phyloP scores from a whole-genome alignment of 30 jellyfish, hydroid and myxozoan species.

The Chironex yamaguchii region DNA sequence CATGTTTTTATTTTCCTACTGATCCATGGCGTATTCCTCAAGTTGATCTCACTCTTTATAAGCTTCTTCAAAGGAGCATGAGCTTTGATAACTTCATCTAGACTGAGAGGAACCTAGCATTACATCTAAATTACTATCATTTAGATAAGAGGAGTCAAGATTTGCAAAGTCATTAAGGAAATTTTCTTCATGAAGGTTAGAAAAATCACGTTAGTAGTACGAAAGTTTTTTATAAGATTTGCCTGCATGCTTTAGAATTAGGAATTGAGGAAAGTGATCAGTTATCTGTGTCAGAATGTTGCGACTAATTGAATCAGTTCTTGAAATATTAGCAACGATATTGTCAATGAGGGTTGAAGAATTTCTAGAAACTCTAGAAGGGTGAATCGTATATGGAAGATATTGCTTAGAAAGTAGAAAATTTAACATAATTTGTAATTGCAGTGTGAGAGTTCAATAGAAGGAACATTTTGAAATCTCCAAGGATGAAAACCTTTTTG shows the following conservation, averaged over 20 bases:
- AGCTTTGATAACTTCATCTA: conserved; percentile 23
- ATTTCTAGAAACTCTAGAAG: background rate
- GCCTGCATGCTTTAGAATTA: conserved; percentile 29
- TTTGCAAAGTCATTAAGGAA: conserved; percentile 44
- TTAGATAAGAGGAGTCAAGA: conserved; percentile 31
- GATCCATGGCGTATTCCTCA: conserved; percentile 42
- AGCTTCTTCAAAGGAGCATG: conserved; percentile 53
- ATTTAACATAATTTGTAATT: background rate
- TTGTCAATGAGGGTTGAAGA: conserved; percentile 17
- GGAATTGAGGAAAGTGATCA: conserved; percentile 21
- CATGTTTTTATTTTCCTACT: conserved; percentile 24
- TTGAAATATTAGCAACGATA: background rate
- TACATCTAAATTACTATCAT: conserved; percentile 23
- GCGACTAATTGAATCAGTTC: background rate
- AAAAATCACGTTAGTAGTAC: conserved; percentile 7
- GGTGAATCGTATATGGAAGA: conserved; percentile 8
- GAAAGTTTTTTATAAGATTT: background rate
- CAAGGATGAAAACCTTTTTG: background rate
- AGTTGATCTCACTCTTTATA: conserved; percentile 30
- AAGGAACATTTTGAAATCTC: background rate
- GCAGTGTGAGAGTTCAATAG: background rate
- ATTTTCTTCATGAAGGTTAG: conserved; percentile 8
- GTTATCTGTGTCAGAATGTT: conserved; percentile 6
- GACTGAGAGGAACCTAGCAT: too few relatives aligned
- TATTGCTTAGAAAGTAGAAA: conserved; percentile 16